phyloP scores from a whole-genome alignment of 2,888 invertebrate genomes.

The Napeogenes sylphis region DNA sequence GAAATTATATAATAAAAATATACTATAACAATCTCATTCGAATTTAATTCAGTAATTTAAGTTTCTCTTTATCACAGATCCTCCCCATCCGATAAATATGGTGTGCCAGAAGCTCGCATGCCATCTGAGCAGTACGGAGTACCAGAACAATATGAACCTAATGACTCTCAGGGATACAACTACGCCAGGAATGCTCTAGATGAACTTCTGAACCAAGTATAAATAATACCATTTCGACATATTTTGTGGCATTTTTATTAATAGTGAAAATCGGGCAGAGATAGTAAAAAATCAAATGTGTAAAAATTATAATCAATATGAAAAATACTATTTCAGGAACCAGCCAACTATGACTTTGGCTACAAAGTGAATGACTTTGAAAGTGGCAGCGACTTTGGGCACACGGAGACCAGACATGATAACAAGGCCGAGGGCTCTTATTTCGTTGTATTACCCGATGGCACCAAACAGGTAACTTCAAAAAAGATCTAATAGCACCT shows the following conservation, averaged over 20 bases:
- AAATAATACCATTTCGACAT: background rate
- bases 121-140: constrained; percentile 65
- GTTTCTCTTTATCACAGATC: background rate
- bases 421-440: constrained; percentile 80
- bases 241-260: too few relatives aligned
- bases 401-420: constrained; percentile 80
- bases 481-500: background rate
- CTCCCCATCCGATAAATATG: constrained; percentile 52
- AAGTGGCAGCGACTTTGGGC: constrained; percentile 81
- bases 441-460: constrained; percentile 82
- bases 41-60: background rate
- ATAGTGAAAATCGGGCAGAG: too few relatives aligned
- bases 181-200: constrained; percentile 54
- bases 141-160: constrained; percentile 69
- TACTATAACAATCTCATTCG: constrained; percentile 4
- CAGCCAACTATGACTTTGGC: constrained; percentile 82
- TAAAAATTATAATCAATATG: background rate
- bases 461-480: constrained; percentile 76
- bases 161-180: constrained; percentile 50
- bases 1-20: background rate
- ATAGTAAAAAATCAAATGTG: too few relatives aligned
- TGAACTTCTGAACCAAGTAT: constrained; percentile 56
- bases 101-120: constrained; percentile 53
- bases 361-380: constrained; percentile 81
- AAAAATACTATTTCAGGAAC: constrained; percentile 61